These are phyloP conservation scores for Dolichallabes microphthalmus DNA, from an alignment of 2,113 vertebrate species.

Conservation along the genomic window DNA sequence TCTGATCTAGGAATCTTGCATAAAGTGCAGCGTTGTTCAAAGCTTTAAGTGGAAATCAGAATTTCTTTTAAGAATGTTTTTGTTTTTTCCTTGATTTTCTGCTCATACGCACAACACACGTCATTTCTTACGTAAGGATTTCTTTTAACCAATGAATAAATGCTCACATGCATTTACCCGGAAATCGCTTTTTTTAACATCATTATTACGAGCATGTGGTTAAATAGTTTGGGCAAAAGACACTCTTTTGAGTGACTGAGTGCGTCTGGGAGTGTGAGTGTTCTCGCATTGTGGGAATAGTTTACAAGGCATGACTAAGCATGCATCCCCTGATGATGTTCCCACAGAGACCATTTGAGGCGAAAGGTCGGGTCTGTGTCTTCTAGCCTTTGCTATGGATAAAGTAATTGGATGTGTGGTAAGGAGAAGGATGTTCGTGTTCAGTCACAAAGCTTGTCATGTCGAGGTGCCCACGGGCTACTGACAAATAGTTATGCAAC, in stretches of 20 bases:
- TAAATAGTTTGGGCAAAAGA: not conserved
- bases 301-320: conserved; percentile 33
- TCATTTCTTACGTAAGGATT: conserved; percentile 14
- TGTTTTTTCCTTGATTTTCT: conserved; percentile 31
- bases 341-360: not conserved
- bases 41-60: conserved; percentile 21
- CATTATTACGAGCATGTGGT: conserved; percentile 6
- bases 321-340: conserved; percentile 3
- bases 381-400: not conserved
- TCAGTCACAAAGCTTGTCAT: not conserved
- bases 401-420: not conserved
- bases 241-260: not conserved
- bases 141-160: not conserved
- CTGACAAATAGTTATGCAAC: not conserved
- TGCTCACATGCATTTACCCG: not conserved
- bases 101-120: conserved; percentile 6
- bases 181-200: not conserved
- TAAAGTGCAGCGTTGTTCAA: conserved; percentile 8
- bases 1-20: not conserved
- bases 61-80: conserved; percentile 22
- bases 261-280: not conserved
- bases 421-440: not conserved
- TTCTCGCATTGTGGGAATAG: not conserved
- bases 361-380: not conserved
- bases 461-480: not conserved